Conservation (phyloP, 2,113 vertebrate species). For the Ammodytes marinus region DNA sequence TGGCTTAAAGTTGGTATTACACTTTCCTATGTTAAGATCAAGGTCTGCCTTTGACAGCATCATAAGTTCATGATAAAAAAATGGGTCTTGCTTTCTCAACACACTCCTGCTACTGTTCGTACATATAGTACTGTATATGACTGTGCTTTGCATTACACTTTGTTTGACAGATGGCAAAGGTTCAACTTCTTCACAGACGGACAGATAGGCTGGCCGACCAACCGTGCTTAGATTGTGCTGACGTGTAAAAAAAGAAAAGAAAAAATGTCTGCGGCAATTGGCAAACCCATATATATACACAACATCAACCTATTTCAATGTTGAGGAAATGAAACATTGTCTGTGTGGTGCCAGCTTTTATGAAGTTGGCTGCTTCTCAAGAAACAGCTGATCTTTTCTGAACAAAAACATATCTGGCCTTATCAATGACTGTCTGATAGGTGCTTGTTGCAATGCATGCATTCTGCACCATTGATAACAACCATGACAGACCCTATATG, state of each 20-base stretch:
- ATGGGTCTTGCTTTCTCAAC: neutral
- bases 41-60: no score
- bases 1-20: neutral
- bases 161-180: constrained; percentile 44
- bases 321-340: neutral
- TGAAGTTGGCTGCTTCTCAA: neutral
- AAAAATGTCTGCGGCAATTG: neutral
- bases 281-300: neutral
- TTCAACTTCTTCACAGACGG: constrained; percentile 33
- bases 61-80: neutral
- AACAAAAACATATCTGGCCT: neutral
- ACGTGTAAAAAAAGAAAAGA: constrained; percentile 11
- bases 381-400: neutral
- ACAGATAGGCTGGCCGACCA: neutral
- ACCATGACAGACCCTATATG: neutral
- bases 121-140: neutral
- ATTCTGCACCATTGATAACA: constrained; percentile 15
- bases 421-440: neutral
- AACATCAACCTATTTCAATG: neutral
- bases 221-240: constrained; percentile 33
- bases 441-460: neutral
- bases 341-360: no score
- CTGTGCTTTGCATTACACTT: constrained; percentile 31
- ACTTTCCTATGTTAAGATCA: neutral
- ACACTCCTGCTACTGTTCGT: neutral